Conservation (phyloP, 64 coral and sea anemone species). For the Montipora foliosa region DNA sequence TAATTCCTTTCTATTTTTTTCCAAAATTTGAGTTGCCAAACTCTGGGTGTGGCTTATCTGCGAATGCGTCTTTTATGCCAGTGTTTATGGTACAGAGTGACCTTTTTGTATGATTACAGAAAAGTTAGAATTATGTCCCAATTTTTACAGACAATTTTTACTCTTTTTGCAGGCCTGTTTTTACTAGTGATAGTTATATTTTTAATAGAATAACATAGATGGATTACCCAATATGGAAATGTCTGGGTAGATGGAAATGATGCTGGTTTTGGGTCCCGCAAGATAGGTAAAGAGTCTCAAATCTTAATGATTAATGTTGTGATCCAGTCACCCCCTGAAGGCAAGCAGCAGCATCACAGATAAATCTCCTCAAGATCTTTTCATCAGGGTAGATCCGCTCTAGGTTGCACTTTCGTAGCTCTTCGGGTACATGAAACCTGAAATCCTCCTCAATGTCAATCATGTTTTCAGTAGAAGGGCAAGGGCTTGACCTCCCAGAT, state of each 20-base stretch:
- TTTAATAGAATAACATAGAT: background rate
- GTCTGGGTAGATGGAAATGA: background rate
- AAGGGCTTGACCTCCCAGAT: no score
- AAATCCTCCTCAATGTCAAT: conserved; percentile 2
- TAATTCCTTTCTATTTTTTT: background rate
- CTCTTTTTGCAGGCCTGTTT: background rate
- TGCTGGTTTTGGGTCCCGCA: conserved; percentile 59
- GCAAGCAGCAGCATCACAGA: conserved; percentile 36
- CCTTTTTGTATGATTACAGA: no score
- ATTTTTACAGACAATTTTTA: background rate
- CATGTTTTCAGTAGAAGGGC: background rate
- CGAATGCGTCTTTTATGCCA: background rate
- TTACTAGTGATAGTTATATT: background rate
- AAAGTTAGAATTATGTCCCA: no score
- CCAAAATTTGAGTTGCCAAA: conserved; percentile 9
- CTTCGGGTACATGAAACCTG: background rate
- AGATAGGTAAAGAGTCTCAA: conserved; percentile 16
- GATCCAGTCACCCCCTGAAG: conserved; percentile 10
- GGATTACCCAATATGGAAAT: conserved; percentile 67
- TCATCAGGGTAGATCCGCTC: conserved; percentile 1
- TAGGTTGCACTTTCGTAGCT: background rate
- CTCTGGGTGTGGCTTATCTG: background rate
- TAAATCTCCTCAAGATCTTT: background rate
- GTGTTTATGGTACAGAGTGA: background rate
- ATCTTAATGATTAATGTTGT: conserved; percentile 42